Evolutionary conservation across 2,113 vertebrate genomes (phyloP), one percentile per base, ranked within the genome.

Genomic region (Vidua macroura): DNA sequence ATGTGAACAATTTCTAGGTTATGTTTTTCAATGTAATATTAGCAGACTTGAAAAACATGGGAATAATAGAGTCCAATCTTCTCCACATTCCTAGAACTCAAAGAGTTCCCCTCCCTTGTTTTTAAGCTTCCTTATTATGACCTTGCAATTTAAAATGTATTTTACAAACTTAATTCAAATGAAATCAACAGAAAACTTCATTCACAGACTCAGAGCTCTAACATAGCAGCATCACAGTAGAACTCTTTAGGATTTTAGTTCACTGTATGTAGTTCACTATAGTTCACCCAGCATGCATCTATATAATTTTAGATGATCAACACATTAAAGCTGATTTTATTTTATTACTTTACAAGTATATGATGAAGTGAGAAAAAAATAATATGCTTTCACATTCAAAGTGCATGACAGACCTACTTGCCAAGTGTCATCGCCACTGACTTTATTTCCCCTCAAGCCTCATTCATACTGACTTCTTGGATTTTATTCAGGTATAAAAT

Each of bases 401-500:
- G 46, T 56, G 59, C 46, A 59, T 30, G 37, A 86, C 41, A 89
- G 55, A 64, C 46, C 68, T 88, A 88, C 49, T 93, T 83, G 39
- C 30, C 15, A 73, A 72, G 63, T 88, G 51, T 91, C 87, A 82
- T 92, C 4, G 16, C 16, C 46, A 67, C 21, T 55, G 67, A 55
- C 20, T 74, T 68, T 82, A 85, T 75, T 74, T 78, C 31, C 64
- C 13, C 53, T 79, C 24, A 73, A 83, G 37, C 25, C 13, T 92
- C 79, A 84, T 92, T 94, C 92, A 87, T 84, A 83, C 14, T 28
- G 55, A 82, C 46, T 90, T 67, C 74, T 83, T 86, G 33, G 35
- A 88, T 96, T 84, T 96, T 90, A 93, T 96, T 92, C 92, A 96
- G 91, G 92, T 95, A 66, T 62, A 88, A 70, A 96, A 97, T 97